Conservation (phyloP, 2,888 invertebrate genomes). For the Metopia argyrocephala region DNA sequence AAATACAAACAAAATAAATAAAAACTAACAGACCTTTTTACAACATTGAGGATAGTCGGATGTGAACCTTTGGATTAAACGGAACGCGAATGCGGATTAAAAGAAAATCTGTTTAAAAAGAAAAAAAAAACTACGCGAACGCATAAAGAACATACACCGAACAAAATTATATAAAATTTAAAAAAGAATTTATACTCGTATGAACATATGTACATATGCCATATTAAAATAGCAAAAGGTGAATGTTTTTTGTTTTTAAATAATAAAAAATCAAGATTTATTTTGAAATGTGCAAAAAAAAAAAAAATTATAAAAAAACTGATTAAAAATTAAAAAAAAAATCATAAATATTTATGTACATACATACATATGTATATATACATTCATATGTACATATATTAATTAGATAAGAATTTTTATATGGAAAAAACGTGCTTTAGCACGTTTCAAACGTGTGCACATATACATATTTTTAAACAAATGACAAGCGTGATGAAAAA, state of each 20-base stretch:
- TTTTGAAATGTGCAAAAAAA: background rate
- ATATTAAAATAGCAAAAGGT: no score
- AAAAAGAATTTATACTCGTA: no score
- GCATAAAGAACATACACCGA: background rate
- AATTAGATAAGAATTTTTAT: background rate
- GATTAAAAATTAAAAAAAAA: conserved; percentile 1
- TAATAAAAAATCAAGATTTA: background rate
- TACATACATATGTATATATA: no score
- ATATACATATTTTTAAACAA: background rate
- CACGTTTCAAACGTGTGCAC: conserved; percentile 8
- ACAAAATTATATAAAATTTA: no score
- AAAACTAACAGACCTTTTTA: conserved; percentile 54
- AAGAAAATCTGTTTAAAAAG: conserved; percentile 1
- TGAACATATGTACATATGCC: no score
- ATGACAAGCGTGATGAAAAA: background rate
- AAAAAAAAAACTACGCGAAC: background rate
- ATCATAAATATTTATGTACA: no score
- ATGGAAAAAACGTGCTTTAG: conserved; percentile 21
- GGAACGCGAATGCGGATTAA: conserved; percentile 50
- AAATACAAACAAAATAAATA: no score
- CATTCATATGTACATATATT: no score
- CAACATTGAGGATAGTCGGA: conserved; percentile 61
- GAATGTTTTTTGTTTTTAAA: no score
- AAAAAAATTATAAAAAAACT: conserved; percentile 1
- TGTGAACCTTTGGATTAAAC: conserved; percentile 61